Evolutionary conservation across 2,888 invertebrate genomes (phyloP).

Genomic region (Xanthia icteritia): DNA sequence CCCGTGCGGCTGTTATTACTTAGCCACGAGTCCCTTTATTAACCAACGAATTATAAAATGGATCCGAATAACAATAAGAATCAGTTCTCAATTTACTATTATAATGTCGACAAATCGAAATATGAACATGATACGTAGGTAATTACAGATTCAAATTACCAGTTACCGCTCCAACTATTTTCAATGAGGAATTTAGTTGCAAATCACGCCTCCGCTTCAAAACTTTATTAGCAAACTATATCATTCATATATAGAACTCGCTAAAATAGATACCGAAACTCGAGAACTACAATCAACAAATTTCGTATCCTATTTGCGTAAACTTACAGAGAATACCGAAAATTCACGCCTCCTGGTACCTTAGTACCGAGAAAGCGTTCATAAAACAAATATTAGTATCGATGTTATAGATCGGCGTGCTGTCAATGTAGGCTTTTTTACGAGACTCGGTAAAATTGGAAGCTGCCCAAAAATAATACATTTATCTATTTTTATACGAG

Average conservation of each 20-base stretch:
- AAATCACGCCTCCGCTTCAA: conserved; percentile 16
- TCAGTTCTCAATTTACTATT: too few species aligned
- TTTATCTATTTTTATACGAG: conserved; percentile 76
- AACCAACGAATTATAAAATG: too few species aligned
- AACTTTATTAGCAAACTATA: conserved; percentile 23
- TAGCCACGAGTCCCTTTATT: too few species aligned
- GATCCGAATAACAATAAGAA: too few species aligned
- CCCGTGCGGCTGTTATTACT: too few species aligned
- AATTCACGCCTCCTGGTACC: conserved; percentile 6
- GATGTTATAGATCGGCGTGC: conserved; percentile 74
- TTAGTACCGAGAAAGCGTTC: conserved; percentile 65
- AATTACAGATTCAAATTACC: background rate
- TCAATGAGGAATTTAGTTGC: conserved; percentile 46
- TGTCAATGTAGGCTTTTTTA: conserved; percentile 77
- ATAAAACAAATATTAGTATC: conserved; percentile 83
- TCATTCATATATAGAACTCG: conserved; percentile 23
- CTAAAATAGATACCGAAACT: conserved; percentile 25
- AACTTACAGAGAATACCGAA: background rate
- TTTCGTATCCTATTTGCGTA: conserved; percentile 36
- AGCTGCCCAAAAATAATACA: conserved; percentile 69
- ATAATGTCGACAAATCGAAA: background rate
- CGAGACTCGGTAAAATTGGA: conserved; percentile 72
- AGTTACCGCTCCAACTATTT: conserved; percentile 7
- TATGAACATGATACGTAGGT: background rate
- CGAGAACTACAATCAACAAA: conserved; percentile 36